Percentiles rank a stretch among this genome's conserved stretches.
These are phyloP conservation scores for Troides helena DNA, from an alignment of 2,888 invertebrate species.

Conservation along the genomic window DNA sequence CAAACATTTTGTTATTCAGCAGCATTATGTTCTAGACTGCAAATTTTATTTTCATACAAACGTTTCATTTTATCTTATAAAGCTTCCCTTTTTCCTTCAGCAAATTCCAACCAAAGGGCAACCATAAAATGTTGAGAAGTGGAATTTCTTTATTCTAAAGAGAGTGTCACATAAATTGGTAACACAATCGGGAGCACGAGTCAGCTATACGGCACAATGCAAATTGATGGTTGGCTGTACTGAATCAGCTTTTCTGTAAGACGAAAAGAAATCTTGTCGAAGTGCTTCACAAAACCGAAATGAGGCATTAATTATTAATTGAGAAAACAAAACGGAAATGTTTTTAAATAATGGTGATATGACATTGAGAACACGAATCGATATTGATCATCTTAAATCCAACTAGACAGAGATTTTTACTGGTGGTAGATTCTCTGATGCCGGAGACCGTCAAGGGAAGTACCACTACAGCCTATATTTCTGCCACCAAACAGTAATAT, in stretches of 20 bases:
- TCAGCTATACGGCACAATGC: constrained; percentile 40
- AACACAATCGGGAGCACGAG: constrained; percentile 43
- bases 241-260: constrained; percentile 11
- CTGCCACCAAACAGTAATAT: no score
- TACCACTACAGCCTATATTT: no score
- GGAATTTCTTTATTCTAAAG: constrained; percentile 34
- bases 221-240: constrained; percentile 49
- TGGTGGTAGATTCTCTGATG: no score
- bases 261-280: constrained; percentile 16
- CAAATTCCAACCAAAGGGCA: constrained; percentile 5
- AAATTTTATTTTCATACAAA: constrained; percentile 31
- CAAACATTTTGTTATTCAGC: constrained; percentile 22
- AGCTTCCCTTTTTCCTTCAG: not conserved
- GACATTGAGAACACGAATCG: no score
- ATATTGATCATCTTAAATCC: no score
- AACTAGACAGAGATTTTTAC: no score
- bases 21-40: constrained; percentile 22
- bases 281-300: constrained; percentile 1
- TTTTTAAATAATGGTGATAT: not conserved
- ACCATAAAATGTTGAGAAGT: constrained; percentile 26
- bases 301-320: not conserved
- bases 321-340: not conserved
- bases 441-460: no score
- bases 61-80: constrained; percentile 9
- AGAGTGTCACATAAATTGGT: constrained; percentile 42